Conservation (phyloP, 2,113 vertebrate species). For the Brachirus orientalis region DNA sequence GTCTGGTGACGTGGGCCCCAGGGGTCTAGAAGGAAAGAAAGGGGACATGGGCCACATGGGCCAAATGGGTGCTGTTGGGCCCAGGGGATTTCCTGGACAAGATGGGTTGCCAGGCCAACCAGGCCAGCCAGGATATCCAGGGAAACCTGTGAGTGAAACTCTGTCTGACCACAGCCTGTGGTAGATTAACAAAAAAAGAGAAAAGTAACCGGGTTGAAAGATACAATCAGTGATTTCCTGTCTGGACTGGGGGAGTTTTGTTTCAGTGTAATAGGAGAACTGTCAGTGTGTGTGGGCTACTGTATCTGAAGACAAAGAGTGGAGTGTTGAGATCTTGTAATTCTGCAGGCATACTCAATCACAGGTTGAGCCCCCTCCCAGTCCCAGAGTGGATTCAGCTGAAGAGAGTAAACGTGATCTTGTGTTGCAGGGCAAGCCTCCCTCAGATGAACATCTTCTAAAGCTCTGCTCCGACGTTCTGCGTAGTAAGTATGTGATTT, state of each 20-base stretch:
- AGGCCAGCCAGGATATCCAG: conserved; percentile 79
- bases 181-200: neutral
- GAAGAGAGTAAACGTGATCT: conserved; percentile 34
- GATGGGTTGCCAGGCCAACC: conserved; percentile 79
- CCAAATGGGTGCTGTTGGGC: conserved; percentile 69
- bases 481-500: conserved; percentile 72
- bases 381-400: conserved; percentile 13
- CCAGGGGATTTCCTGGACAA: conserved; percentile 75
- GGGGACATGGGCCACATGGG: conserved; percentile 70
- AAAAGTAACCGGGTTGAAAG: neutral
- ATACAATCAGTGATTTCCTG: conserved; percentile 16
- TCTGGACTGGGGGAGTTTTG: neutral
- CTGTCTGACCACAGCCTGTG: neutral
- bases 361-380: too few relatives aligned
- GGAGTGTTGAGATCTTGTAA: neutral
- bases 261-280: neutral
- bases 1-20: conserved; percentile 67
- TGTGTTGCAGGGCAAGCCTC: conserved; percentile 81
- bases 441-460: conserved; percentile 80
- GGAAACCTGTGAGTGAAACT: conserved; percentile 78
- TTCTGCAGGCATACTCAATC: conserved; percentile 16
- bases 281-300: conserved; percentile 25
- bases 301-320: conserved; percentile 6
- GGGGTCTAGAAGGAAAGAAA: conserved; percentile 76
- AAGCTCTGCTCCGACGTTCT: conserved; percentile 78